A percentile compares a stretch with the other conserved stretches of the same genome.
Evolutionary conservation across 2,888 invertebrate genomes (phyloP).

Genomic region (Megastigmus dorsalis): DNA sequence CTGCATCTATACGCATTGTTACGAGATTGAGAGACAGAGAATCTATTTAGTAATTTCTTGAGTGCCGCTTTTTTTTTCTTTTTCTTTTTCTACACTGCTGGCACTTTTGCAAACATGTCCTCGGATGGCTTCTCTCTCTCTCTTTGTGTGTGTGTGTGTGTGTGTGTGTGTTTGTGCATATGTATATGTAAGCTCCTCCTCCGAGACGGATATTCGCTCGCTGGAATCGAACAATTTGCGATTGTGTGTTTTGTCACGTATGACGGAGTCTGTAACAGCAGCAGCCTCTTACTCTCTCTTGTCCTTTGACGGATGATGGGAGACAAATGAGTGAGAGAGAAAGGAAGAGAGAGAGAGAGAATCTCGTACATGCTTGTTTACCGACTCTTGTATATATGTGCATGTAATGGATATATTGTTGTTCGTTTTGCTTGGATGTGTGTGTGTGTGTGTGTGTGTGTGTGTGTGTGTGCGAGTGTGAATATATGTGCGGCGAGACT

Average conservation of each 20-base stretch:
- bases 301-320: too few species aligned
- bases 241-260: neutral
- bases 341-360: neutral
- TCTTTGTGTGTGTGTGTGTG: neutral
- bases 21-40: too few species aligned
- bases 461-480: too few species aligned
- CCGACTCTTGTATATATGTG: neutral
- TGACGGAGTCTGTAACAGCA: neutral
- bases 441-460: too few species aligned
- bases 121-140: neutral
- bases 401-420: neutral
- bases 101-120: neutral
- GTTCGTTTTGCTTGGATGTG: neutral
- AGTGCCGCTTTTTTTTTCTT: neutral
- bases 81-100: neutral
- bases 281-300: neutral
- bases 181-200: neutral
- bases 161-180: neutral
- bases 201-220: conserved; percentile 19
- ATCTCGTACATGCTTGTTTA: too few species aligned
- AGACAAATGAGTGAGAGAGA: neutral
- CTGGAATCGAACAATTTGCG: neutral
- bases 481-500: too few species aligned
- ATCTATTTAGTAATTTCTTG: neutral
- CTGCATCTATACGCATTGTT: too few species aligned